phyloP scores from a whole-genome alignment of 2,888 invertebrate species.

The Polia nebulosa region DNA sequence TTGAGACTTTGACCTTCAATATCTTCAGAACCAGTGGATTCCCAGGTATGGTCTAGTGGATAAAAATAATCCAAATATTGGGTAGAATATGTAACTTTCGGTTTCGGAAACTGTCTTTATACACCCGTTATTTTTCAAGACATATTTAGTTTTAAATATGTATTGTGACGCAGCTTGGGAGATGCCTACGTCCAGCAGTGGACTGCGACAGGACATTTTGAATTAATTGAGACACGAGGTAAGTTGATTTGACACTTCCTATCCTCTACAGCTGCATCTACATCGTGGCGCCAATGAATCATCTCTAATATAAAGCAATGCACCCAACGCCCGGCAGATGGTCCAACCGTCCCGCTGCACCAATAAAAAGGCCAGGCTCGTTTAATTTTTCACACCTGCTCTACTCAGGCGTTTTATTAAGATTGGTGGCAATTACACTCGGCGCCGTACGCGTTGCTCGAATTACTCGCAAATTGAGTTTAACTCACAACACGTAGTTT shows the following conservation, averaged over 20 bases:
- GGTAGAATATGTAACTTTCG: too few species aligned
- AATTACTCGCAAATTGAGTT: slow-evolving; percentile 65
- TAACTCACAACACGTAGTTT: slow-evolving; percentile 54
- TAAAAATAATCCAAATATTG: too few species aligned
- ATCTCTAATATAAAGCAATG: slow-evolving; percentile 53
- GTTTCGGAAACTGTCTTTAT: too few species aligned
- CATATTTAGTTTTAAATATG: too few species aligned
- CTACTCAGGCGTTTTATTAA: slow-evolving; percentile 66
- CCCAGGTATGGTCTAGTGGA: too few species aligned
- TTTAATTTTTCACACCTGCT: slow-evolving; percentile 74
- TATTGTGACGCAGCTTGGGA: too few species aligned
- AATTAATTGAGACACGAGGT: background rate
- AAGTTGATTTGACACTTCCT: background rate
- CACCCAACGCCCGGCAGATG: slow-evolving; percentile 51
- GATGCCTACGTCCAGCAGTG: background rate
- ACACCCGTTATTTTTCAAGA: too few species aligned
- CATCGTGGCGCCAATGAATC: slow-evolving; percentile 34
- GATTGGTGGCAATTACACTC: slow-evolving; percentile 69
- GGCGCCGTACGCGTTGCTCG: slow-evolving; percentile 41
- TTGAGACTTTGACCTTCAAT: too few species aligned
- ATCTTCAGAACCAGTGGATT: too few species aligned
- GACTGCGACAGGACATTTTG: background rate
- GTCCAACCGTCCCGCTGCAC: slow-evolving; percentile 24
- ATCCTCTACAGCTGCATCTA: background rate
- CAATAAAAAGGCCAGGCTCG: slow-evolving; percentile 62